Conservation (phyloP, 2,113 vertebrate genomes). For the Uria aalge region DNA sequence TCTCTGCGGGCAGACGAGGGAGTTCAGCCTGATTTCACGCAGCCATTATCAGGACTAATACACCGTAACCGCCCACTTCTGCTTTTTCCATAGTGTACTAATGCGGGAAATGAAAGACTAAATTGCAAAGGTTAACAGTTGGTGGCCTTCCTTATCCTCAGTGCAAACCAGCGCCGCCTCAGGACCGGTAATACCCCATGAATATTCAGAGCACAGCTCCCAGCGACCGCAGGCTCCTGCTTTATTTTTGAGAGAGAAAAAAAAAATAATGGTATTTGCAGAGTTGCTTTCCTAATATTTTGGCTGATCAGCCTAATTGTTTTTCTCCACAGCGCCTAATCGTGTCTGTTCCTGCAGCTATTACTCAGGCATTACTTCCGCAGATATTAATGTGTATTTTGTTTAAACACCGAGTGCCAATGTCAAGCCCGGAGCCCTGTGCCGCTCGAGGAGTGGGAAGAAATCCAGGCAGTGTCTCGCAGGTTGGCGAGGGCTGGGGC, state of each 20-base stretch:
- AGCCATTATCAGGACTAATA: neutral
- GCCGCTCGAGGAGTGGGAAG: neutral
- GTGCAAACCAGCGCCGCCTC: neutral
- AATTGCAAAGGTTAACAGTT: neutral
- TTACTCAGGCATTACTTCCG: neutral
- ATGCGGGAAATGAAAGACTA: neutral
- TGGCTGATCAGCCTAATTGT: neutral
- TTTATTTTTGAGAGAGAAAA: neutral
- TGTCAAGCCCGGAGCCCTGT: neutral
- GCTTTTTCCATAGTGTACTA: rapidly evolving
- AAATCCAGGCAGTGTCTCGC: neutral
- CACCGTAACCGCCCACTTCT: rapidly evolving
- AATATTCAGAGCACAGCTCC: neutral
- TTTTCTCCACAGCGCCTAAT: neutral
- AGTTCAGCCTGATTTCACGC: neutral
- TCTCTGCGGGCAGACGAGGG: neutral
- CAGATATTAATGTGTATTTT: neutral
- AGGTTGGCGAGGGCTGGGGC: neutral
- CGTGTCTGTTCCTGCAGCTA: neutral
- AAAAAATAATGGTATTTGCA: neutral
- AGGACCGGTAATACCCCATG: neutral
- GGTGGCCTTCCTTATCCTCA: neutral
- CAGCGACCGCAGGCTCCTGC: neutral
- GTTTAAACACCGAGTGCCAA: neutral
- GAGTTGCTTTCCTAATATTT: neutral